Evolutionary conservation across 2,888 invertebrate species (phyloP), one percentile per base, ranked within the genome.

Genomic region (Ectemnius continuus): DNA sequence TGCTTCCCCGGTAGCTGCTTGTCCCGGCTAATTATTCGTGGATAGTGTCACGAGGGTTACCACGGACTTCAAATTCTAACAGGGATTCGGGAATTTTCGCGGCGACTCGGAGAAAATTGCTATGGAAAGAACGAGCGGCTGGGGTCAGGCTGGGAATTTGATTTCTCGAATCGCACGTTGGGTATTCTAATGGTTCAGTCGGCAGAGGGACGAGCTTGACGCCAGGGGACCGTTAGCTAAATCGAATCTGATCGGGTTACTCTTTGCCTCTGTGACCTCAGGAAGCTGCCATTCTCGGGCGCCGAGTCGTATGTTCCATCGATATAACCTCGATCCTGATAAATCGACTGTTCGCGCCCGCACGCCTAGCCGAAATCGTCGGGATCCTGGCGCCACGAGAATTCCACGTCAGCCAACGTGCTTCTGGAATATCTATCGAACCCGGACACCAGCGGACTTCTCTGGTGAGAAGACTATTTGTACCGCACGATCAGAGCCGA

Each of bases 211-310:
- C 8, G 26, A 16, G 4, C 46, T 4, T n/a, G 67, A 60, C 70
- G 65, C 67, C 63, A 18, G 48, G 75, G 75, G 69, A 72, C 75
- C 69, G 75, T 77, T 77, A 72, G 69, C 69, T 66, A 75, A 75
- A 77, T 75, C 77, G 71, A 77, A 77, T 75, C 72, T 67, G 68
- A 75, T 77, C 75, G 66, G 57, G 68, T 71, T 71, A 56, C 68
- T 68, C 66, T 68, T 57, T 67, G 56, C 45, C 45, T 61, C 61
- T 45, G 58, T 61, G 61, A 73, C 73, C 75, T 74, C 75, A 36
- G 69, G 73, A 63, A 67, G 69, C 52, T 68, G 74, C 67, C 70
- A 74, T 60, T 74, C 74, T 70, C 66, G 66, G 57, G 36, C 28
- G 8, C 28, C 20, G 56, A 64, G 28, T 56, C 64, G 48, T 16